phyloP scores from a whole-genome alignment of 2,797 vertebrate genomes.

The Liasis olivaceus region DNA sequence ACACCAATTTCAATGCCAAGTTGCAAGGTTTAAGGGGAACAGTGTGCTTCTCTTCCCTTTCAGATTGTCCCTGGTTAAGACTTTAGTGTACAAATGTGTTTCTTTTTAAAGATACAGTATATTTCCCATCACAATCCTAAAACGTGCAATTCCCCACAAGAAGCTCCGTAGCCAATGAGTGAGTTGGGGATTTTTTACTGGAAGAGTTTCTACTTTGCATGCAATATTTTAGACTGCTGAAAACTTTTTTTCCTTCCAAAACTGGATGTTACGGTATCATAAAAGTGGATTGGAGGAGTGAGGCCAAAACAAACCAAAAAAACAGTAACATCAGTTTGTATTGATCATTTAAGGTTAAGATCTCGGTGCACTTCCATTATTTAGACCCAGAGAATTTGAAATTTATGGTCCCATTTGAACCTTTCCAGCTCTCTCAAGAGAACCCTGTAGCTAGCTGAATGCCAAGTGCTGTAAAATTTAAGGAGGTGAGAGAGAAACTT shows the following conservation, averaged over 20 bases:
- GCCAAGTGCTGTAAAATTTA: conserved; percentile 96
- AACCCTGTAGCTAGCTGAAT: conserved; percentile 82
- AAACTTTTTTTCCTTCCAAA: neutral
- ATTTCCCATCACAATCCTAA: conserved; percentile 24
- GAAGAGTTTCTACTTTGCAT: conserved; percentile 35
- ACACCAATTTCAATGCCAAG: neutral
- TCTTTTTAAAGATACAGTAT: conserved; percentile 27
- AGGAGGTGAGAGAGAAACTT: conserved; percentile 97
- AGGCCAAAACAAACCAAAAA: neutral
- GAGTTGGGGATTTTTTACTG: conserved; percentile 48
- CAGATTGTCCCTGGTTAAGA: neutral
- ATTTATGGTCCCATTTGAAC: conserved; percentile 86
- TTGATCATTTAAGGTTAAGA: conserved; percentile 73
- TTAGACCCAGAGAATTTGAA: conserved; percentile 77
- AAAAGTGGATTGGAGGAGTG: conserved; percentile 5
- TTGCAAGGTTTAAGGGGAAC: neutral
- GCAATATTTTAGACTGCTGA: conserved; percentile 9
- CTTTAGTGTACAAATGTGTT: conserved; percentile 26
- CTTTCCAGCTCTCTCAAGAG: conserved; percentile 85
- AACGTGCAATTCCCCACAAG: conserved; percentile 40
- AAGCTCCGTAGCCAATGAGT: conserved; percentile 25
- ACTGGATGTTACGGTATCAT: conserved; percentile 49
- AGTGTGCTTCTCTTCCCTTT: too few species aligned
- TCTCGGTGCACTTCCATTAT: conserved; percentile 71
- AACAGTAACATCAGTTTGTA: conserved; percentile 29